Percentiles rank a stretch among this genome's conserved stretches.
Conservation (phyloP, 2,888 invertebrate genomes). For the Cepaea hortensis region DNA sequence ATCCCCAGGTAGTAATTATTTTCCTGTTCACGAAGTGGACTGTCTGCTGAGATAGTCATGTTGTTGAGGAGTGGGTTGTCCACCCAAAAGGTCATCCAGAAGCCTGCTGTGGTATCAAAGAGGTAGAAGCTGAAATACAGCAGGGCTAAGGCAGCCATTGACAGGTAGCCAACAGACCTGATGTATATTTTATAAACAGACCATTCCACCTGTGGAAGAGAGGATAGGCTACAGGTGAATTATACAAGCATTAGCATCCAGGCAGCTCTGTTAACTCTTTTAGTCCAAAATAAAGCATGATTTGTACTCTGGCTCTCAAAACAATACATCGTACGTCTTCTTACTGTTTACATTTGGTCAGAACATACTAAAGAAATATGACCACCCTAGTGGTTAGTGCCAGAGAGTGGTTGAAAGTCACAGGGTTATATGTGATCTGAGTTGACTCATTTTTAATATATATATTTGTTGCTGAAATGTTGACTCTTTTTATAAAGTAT, state of each 20-base stretch:
- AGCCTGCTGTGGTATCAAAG: constrained; percentile 34
- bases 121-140: constrained; percentile 41
- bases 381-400: no score
- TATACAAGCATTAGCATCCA: no score
- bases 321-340: neutral
- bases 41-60: constrained; percentile 22
- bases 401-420: no score
- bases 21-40: neutral
- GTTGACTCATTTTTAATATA: no score
- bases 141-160: constrained; percentile 8
- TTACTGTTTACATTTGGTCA: neutral
- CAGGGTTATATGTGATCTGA: no score
- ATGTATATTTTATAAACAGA: constrained; percentile 33
- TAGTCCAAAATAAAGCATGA: no score
- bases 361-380: no score
- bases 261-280: no score
- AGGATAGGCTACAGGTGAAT: neutral
- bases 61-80: constrained; percentile 43
- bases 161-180: constrained; percentile 28
- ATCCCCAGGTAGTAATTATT: constrained; percentile 39
- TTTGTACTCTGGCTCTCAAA: neutral
- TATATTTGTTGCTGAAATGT: no score
- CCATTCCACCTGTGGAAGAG: constrained; percentile 44
- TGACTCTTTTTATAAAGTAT: no score
- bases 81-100: constrained; percentile 52